Evolutionary conservation across 2,113 vertebrate genomes (phyloP).

Genomic region (Hemicordylus capensis): DNA sequence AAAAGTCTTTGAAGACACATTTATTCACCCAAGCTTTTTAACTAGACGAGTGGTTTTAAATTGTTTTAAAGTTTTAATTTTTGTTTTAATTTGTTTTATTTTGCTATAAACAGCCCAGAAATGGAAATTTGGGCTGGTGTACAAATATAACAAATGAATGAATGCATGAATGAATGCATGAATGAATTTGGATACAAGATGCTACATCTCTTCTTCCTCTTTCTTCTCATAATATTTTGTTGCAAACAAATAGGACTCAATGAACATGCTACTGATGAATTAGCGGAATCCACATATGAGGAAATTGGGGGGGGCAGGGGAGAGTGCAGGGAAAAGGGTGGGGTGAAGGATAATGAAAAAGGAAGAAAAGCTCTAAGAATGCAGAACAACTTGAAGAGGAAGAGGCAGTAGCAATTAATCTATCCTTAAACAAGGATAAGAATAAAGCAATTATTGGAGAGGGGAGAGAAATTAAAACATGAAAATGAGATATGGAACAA

Average conservation of each 20-base stretch:
- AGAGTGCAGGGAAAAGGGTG: slow-evolving; percentile 12
- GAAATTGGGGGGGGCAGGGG: neutral
- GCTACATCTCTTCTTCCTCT: slow-evolving; percentile 1
- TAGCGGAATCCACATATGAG: slow-evolving; percentile 4
- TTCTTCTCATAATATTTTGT: neutral
- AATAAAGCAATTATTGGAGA: neutral
- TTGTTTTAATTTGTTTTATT: too few relatives aligned
- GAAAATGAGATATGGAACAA: neutral
- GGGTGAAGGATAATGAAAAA: too few relatives aligned
- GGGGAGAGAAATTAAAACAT: neutral
- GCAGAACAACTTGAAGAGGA: neutral
- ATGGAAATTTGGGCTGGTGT: too few relatives aligned
- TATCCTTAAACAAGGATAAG: neutral
- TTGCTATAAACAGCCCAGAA: too few relatives aligned
- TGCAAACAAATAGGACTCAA: neutral
- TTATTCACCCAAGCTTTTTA: too few relatives aligned
- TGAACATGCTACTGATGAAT: neutral
- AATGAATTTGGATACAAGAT: too few relatives aligned
- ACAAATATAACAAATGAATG: too few relatives aligned
- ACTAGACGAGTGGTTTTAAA: too few relatives aligned
- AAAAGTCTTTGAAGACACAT: too few relatives aligned
- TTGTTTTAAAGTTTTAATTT: too few relatives aligned
- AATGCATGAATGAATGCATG: too few relatives aligned
- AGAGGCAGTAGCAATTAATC: neutral
- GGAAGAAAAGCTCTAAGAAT: neutral